phyloP scores from a whole-genome alignment of 2,113 vertebrate species.

The Pomatostomus ruficeps region DNA sequence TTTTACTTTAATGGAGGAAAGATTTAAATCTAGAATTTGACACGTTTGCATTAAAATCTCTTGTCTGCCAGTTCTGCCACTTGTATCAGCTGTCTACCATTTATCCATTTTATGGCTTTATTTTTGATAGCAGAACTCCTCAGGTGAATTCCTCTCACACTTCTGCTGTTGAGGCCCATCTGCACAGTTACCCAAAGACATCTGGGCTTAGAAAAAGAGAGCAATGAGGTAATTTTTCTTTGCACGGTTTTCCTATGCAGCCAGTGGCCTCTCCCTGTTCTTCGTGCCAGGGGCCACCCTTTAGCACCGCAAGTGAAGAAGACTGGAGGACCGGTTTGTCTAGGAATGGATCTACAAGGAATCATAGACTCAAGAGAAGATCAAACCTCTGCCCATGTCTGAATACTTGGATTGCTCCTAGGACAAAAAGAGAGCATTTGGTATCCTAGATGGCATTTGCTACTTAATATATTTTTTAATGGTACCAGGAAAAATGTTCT shows the following conservation, averaged over 20 bases:
- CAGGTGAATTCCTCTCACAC: background rate
- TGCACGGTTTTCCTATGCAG: accelerated
- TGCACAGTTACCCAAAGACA: background rate
- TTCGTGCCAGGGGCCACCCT: background rate
- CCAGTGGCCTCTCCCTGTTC: background rate
- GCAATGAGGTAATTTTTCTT: background rate
- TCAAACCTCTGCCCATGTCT: background rate
- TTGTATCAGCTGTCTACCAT: background rate
- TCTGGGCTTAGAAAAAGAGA: background rate
- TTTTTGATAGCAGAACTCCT: background rate
- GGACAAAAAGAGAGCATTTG: background rate
- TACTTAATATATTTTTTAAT: background rate
- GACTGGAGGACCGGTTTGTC: background rate
- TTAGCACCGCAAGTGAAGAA: background rate
- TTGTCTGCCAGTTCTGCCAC: background rate
- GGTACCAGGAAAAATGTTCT: background rate
- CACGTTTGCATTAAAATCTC: background rate
- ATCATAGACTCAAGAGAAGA: background rate
- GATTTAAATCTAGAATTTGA: background rate
- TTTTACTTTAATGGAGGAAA: background rate
- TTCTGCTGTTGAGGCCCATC: background rate
- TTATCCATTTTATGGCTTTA: background rate
- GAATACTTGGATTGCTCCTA: background rate
- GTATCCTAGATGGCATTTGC: background rate
- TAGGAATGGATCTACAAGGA: background rate